Conservation (phyloP, 2,888 invertebrate genomes). For the Epirrita christyi region DNA sequence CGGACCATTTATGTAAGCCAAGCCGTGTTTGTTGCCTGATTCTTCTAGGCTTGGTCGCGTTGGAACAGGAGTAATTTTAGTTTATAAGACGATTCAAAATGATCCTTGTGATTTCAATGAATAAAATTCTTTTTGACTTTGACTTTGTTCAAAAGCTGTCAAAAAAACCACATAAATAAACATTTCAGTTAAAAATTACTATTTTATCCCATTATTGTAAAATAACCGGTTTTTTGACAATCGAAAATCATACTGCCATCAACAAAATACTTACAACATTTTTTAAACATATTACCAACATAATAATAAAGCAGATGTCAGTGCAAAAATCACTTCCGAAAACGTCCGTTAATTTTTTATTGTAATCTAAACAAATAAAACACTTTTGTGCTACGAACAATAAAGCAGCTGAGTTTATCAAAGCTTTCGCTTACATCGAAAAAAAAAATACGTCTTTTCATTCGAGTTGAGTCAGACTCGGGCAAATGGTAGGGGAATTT, state of each 20-base stretch:
- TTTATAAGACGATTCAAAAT: too few species aligned
- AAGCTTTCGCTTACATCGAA: conserved; percentile 16
- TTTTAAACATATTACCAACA: conserved; percentile 11
- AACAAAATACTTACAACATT: not conserved
- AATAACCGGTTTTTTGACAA: conserved; percentile 16
- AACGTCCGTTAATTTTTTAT: conserved; percentile 44
- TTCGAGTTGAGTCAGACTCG: conserved; percentile 20
- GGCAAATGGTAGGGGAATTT: conserved; percentile 22
- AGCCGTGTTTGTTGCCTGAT: too few species aligned
- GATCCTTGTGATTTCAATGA: too few species aligned
- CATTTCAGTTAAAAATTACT: too few species aligned
- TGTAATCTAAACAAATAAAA: conserved; percentile 41
- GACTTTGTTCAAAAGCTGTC: too few species aligned
- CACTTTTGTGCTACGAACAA: conserved; percentile 34
- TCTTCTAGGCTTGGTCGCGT: too few species aligned
- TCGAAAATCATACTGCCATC: conserved; percentile 5
- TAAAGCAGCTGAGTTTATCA: conserved; percentile 18
- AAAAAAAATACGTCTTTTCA: conserved; percentile 8
- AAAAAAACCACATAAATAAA: too few species aligned
- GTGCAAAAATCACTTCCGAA: conserved; percentile 46
- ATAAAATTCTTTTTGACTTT: too few species aligned
- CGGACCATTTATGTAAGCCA: too few species aligned
- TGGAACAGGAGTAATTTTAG: too few species aligned
- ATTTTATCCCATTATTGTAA: too few species aligned
- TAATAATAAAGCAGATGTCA: conserved; percentile 32